A percentile compares a stretch with the other conserved stretches of the same genome.
Conservation (phyloP, 1,140 invertebrate species). For the Harpegnathos saltator region DNA sequence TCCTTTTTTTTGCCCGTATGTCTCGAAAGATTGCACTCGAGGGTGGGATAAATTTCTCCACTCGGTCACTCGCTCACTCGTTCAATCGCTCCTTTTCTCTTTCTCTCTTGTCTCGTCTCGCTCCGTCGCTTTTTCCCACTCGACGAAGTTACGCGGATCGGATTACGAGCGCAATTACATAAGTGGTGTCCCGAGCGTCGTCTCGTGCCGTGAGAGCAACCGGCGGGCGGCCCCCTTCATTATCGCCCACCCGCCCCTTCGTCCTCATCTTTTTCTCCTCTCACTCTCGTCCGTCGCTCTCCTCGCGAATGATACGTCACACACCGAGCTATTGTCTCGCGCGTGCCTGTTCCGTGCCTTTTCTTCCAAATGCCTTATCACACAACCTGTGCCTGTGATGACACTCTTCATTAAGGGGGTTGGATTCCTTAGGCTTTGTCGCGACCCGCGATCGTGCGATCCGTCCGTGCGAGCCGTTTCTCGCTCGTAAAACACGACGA, state of each 20-base stretch:
- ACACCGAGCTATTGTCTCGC: conserved; percentile 53
- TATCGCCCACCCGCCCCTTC: neutral
- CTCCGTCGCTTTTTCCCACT: conserved; percentile 48
- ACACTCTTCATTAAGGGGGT: neutral
- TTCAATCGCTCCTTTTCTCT: too few species aligned
- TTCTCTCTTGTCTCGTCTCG: neutral
- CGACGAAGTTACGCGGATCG: conserved; percentile 67
- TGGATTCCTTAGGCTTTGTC: too few species aligned
- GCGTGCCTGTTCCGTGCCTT: neutral
- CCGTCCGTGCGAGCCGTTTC: too few species aligned
- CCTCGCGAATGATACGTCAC: conserved; percentile 65
- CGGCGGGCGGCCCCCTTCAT: conserved; percentile 25
- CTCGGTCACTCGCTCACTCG: too few species aligned
- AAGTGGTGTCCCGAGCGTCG: conserved; percentile 54
- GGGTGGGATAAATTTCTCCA: too few species aligned
- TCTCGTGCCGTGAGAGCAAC: conserved; percentile 60
- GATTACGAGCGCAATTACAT: conserved; percentile 72
- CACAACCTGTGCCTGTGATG: neutral
- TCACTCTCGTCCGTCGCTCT: neutral
- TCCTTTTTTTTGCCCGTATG: too few species aligned
- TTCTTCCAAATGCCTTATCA: neutral
- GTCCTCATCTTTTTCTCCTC: neutral
- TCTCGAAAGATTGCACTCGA: too few species aligned
- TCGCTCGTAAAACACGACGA: too few species aligned
- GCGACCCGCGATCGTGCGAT: too few species aligned